Percentiles rank a stretch among this genome's conserved stretches.
Evolutionary conservation across 2,797 vertebrate genomes (phyloP).

Genomic region (Thamnophis elegans): DNA sequence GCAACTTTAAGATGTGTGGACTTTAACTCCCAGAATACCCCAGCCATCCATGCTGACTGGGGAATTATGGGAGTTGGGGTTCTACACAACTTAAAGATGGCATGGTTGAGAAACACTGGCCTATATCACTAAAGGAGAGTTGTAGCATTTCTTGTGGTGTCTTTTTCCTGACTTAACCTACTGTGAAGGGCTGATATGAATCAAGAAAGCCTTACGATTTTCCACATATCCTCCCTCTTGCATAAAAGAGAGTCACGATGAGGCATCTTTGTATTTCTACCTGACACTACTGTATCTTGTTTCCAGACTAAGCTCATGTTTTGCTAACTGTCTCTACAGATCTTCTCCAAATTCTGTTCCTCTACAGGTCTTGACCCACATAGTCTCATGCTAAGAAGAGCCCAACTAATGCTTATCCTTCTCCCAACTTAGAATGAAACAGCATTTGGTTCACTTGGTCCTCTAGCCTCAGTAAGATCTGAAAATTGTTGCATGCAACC

Average conservation of each 20-base stretch:
- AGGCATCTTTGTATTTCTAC: not conserved
- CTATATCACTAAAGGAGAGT: not conserved
- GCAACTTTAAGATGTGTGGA: not conserved
- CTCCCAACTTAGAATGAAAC: not conserved
- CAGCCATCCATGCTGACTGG: not conserved
- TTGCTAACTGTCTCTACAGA: not conserved
- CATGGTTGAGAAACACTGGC: not conserved
- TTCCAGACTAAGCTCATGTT: not conserved
- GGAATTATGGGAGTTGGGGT: not conserved
- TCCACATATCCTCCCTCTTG: not conserved
- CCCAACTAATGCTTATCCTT: too few species aligned
- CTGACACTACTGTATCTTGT: not conserved
- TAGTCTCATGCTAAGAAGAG: not conserved
- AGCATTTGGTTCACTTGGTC: not conserved
- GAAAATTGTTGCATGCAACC: not conserved
- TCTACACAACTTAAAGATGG: not conserved
- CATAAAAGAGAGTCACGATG: not conserved
- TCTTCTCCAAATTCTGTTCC: not conserved
- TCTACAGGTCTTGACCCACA: not conserved
- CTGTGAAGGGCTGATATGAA: not conserved
- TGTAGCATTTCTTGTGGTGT: not conserved
- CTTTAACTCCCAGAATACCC: not conserved
- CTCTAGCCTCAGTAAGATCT: conserved; percentile 58
- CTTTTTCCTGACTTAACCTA: not conserved
- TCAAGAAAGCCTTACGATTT: not conserved